Base-by-base conservation (phyloP, 2,797 vertebrate genomes). In the Hybognathus amarus region DNA sequence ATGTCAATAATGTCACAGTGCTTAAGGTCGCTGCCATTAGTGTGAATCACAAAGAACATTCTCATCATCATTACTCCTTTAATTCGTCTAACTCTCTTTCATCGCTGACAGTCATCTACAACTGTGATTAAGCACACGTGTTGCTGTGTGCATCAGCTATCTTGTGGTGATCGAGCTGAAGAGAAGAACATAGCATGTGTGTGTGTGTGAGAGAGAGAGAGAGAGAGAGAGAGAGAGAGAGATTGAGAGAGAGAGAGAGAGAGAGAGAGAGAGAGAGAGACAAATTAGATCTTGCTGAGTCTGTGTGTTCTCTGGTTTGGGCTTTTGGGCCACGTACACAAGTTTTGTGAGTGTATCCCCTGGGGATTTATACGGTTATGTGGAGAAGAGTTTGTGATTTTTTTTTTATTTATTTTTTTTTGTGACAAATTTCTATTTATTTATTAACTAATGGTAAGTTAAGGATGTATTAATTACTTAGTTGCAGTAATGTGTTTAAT, bases 251-350 rank as follows among this genome's bases (percentile, higher is more conserved):
- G n/a, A n/a, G n/a, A n/a, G n/a, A n/a, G n/a, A n/a, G n/a, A n/a
- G n/a, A n/a, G n/a, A n/a, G n/a, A n/a, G n/a, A n/a, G 64, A 42
- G 52, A 22, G 20, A 54, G 52, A n/a, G 33, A 77, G 59, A 66
- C 27, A 66, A 50, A 78, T 64, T 66, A 66, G 61, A 33, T 66
- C 61, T 33, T 22, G 24, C 27, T 6, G 59, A 50, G 61, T 66
- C 27, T 77, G 56, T 30, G 75, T 77, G 56, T 59, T 42, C 61
- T 64, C 59, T 77, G 33, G 33, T 75, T 75, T 56, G 33, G 52
- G 50, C 6, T 75, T 66, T 78, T 66, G 61, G 76, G 77, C 61
- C 77, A 66, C 56, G 59, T 78, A 50, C 10, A n/a, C 42, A 78
- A 50, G 27, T 66, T 78, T 50, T 33, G 61, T 47, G 27, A 66